Evolutionary conservation across 2,888 invertebrate genomes (phyloP), one percentile per base, ranked within the genome.

Genomic region (Neria commutata): DNA sequence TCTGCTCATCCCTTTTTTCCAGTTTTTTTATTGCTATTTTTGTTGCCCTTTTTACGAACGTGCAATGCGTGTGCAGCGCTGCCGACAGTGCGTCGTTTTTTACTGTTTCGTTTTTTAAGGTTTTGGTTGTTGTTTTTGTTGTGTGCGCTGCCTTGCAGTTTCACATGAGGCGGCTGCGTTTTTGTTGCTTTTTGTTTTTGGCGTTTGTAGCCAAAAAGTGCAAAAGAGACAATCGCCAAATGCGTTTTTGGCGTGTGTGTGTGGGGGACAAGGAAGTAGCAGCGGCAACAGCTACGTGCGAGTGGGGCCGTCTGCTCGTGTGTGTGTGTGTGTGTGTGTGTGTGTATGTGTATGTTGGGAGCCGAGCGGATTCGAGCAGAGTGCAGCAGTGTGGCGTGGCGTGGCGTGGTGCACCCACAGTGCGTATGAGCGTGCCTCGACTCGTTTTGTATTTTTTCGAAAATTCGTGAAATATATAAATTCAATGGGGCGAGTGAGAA

Each of bases 131-230:
- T 14, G 8, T 14, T 37, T 14, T 8, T 37, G 6, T 37, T 37
- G 6, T 37, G 37, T 11, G 6, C 11, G 29, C 37, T 37, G 16
- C 8, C n/a, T 23, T 49, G 48, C 55, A 48, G 37, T 56, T 56
- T 56, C 17, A 47, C 54, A 47, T 48, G 48, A 34, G 25, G 29
- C 11, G 29, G 29, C 29, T 29, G 29, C 6, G 29, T 29, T 29
- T 29, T 29, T 29, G 6, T 29, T 11, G 29, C 11, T 29, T 6
- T 6, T 29, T 8, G 6, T 29, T 29, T 47, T 54, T 47, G 33
- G 40, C 48, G 37, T 45, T 21, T 23, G 52, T 42, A 11, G 47
- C 47, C 37, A 37, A 47, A 47, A 55, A 55, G 55, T 48, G 26
- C 47, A 54, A 53, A 46, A 42, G 23, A 40, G 45, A 37, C 4